These are phyloP conservation scores for Monarcha castaneiventris DNA, from an alignment of 2,113 vertebrate species.

Conservation along the genomic window DNA sequence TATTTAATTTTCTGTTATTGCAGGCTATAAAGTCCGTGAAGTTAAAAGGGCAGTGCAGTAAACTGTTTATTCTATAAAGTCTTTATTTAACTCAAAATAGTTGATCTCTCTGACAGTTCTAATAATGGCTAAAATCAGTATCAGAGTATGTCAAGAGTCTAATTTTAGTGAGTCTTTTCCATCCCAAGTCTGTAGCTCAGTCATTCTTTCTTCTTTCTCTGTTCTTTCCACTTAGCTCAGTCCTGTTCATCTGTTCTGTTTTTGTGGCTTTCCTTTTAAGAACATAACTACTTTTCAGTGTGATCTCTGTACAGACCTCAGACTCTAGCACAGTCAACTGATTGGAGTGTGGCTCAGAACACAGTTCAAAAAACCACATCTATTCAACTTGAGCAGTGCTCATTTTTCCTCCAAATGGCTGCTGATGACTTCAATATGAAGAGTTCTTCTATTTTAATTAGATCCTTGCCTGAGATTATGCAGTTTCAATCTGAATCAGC, in stretches of 20 bases:
- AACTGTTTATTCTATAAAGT: conserved; percentile 11
- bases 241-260: not conserved
- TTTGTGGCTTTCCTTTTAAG: not conserved
- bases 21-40: not conserved
- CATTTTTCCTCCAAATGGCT: not conserved
- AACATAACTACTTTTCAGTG: not conserved
- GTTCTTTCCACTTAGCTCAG: not conserved
- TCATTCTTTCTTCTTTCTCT: not conserved
- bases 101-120: not conserved
- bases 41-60: not conserved
- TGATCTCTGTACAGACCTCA: not conserved
- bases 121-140: not conserved
- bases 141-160: not conserved
- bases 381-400: not conserved
- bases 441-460: conserved; percentile 1
- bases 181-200: not conserved
- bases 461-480: not conserved
- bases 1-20: not conserved
- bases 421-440: not conserved
- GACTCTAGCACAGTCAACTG: not conserved
- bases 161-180: conserved; percentile 37
- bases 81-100: conserved; percentile 17
- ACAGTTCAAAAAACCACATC: not conserved
- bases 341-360: not conserved
- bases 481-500: not conserved